A percentile compares a stretch with the other conserved stretches of the same genome.
Conservation (phyloP, 2,888 invertebrate species). For the Xestia rhomboidea region DNA sequence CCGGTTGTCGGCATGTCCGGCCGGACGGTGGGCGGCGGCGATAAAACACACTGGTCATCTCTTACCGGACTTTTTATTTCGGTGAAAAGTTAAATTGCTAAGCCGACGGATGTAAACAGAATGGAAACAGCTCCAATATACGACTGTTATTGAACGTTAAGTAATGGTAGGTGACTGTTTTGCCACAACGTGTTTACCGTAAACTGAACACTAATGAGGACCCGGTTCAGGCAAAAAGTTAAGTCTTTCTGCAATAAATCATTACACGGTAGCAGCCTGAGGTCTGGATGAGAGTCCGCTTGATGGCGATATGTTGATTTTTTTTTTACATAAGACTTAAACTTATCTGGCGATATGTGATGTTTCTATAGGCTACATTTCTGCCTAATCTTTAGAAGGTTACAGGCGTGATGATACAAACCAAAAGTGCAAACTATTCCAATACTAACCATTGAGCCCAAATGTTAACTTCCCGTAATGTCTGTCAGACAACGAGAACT, state of each 20-base stretch:
- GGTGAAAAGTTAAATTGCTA: constrained; percentile 60
- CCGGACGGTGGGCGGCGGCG: constrained; percentile 31
- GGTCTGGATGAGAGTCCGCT: background rate
- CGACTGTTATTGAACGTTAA: constrained; percentile 2
- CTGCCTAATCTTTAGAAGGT: background rate
- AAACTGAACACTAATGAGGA: background rate
- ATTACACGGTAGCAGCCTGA: background rate
- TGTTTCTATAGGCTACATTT: background rate
- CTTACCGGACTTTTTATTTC: constrained; percentile 56
- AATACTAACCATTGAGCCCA: background rate
- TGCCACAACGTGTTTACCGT: background rate
- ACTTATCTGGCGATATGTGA: background rate
- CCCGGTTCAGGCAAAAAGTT: background rate
- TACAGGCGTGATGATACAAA: background rate
- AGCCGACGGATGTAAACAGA: constrained; percentile 45
- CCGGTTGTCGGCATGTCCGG: constrained; percentile 24
- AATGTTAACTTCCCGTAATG: background rate
- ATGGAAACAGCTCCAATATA: constrained; percentile 39
- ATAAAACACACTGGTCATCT: constrained; percentile 57
- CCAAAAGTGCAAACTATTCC: background rate
- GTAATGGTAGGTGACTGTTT: background rate
- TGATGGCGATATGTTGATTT: background rate
- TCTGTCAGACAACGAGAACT: background rate
- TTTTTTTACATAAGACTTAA: background rate
- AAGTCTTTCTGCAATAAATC: background rate